Conservation (phyloP, 2,888 invertebrate genomes). For the Cartodere bifasciata region DNA sequence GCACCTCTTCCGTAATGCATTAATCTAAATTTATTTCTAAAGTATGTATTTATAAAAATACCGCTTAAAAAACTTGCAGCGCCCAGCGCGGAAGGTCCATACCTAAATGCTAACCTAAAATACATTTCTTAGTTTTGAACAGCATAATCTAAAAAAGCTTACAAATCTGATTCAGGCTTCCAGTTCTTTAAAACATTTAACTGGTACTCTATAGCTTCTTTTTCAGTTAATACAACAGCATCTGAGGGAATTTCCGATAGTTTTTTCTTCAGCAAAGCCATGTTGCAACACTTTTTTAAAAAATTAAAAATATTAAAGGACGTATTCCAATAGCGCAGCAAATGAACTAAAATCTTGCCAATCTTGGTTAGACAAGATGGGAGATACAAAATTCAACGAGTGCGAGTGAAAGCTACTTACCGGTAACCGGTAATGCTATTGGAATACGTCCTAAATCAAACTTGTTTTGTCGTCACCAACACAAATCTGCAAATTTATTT, state of each 20-base stretch:
- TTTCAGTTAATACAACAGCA: conserved; percentile 43
- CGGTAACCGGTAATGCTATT: no score
- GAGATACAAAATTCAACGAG: no score
- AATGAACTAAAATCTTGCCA: no score
- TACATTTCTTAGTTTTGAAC: no score
- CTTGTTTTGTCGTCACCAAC: no score
- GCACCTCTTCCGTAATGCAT: conserved; percentile 44
- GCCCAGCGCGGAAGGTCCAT: conserved; percentile 41
- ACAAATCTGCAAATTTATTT: no score
- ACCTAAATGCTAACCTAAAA: conserved; percentile 41
- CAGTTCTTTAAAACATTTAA: conserved; percentile 46
- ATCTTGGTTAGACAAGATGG: no score
- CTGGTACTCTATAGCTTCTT: conserved; percentile 47
- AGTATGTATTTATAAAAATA: conserved; percentile 48
- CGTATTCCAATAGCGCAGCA: no score
- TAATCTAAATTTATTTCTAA: conserved; percentile 47
- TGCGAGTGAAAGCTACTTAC: no score
- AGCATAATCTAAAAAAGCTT: conserved; percentile 30
- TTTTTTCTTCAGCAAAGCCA: conserved; percentile 44
- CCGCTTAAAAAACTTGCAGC: conserved; percentile 41
- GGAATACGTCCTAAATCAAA: no score
- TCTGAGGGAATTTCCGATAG: conserved; percentile 41
- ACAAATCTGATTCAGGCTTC: conserved; percentile 49
- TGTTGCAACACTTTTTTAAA: no score
- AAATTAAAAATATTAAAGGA: no score